Conservation (phyloP, 2,113 vertebrate genomes). For the Phasianus colchicus region DNA sequence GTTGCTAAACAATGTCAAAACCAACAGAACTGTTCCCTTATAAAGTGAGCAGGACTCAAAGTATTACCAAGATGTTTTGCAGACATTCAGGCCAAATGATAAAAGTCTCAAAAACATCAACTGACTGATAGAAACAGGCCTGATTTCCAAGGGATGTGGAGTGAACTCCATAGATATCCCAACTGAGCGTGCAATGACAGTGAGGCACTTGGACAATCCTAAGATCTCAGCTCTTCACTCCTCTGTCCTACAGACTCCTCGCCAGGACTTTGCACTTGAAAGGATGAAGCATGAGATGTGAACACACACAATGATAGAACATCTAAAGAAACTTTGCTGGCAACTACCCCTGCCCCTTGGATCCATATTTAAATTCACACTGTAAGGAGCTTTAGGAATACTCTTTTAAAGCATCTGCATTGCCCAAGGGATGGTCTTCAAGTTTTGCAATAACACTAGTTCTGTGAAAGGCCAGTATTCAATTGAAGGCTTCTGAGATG, state of each 20-base stretch:
- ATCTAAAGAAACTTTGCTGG: not conserved
- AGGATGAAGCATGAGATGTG: no score
- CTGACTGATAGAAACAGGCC: not conserved
- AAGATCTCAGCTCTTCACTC: not conserved
- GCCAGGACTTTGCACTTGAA: no score
- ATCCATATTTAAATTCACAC: not conserved
- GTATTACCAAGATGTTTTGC: not conserved
- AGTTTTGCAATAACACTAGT: not conserved
- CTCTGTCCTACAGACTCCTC: not conserved
- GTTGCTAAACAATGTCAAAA: not conserved
- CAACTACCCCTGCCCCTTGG: not conserved
- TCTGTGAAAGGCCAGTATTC: not conserved
- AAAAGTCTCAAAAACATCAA: not conserved
- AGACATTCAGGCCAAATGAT: not conserved
- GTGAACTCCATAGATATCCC: not conserved
- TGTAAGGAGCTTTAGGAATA: not conserved
- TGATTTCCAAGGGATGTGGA: not conserved
- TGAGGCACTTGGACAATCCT: not conserved
- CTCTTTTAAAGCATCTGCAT: not conserved
- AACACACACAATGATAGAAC: not conserved
- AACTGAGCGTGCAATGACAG: not conserved
- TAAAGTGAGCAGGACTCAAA: not conserved
- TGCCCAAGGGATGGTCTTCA: not conserved
- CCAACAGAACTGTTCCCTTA: not conserved
- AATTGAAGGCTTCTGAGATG: not conserved